Percentiles rank a stretch among this genome's conserved stretches.
phyloP scores from a whole-genome alignment of 2,113 vertebrate genomes.

The Caloenas nicobarica region DNA sequence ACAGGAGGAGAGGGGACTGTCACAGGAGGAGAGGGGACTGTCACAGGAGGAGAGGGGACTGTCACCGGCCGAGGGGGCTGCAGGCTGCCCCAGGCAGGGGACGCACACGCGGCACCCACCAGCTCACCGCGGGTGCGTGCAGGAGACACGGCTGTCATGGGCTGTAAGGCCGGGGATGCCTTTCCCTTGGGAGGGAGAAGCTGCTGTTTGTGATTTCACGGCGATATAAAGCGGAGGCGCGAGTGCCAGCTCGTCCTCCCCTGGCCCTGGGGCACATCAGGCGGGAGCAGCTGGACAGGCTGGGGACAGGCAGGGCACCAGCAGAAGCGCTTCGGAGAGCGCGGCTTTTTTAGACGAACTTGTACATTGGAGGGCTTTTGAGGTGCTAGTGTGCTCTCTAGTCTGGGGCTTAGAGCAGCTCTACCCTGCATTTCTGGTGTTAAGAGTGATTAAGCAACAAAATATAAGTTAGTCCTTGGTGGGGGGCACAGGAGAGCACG shows the following conservation, averaged over 20 bases:
- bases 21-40: too few species aligned
- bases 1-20: too few species aligned
- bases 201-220: background rate
- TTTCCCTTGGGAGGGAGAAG: background rate
- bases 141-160: too few species aligned
- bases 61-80: too few species aligned
- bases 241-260: background rate
- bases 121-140: too few species aligned
- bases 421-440: background rate
- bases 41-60: too few species aligned
- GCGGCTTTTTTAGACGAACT: background rate
- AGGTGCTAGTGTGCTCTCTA: background rate
- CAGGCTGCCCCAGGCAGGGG: too few species aligned
- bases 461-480: slow-evolving; percentile 46
- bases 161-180: background rate
- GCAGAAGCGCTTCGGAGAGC: background rate
- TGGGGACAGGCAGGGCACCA: background rate
- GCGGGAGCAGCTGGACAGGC: background rate
- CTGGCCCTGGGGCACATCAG: fast-evolving
- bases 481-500: background rate
- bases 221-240: background rate
- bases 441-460: slow-evolving; percentile 55
- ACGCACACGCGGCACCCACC: too few species aligned
- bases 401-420: slow-evolving; percentile 6
- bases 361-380: slow-evolving; percentile 7